Base-by-base conservation (phyloP, 2,797 vertebrate genomes). In the Lateolabrax maculatus region DNA sequence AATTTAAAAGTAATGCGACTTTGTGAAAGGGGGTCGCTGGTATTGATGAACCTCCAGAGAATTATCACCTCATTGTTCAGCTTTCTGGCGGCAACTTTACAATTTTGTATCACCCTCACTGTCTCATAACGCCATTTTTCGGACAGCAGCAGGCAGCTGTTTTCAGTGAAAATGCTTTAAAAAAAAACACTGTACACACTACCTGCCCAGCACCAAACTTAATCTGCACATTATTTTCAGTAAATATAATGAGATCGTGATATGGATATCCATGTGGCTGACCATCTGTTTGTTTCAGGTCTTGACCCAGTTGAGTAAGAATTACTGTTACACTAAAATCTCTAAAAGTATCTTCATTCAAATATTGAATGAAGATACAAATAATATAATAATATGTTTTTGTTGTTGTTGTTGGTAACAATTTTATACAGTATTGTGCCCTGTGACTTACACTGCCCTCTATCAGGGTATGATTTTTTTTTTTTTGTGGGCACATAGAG, bases 371-470 rank as follows among this genome's bases (percentile, higher is more conserved):
- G n/a, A n/a, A n/a, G n/a, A n/a, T n/a, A n/a, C n/a, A n/a, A n/a
- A n/a, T n/a, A n/a, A n/a, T n/a, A n/a, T n/a, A n/a, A n/a, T n/a
- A n/a, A n/a, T 41, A 23, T 39, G n/a, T 21, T 34, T 9, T 19
- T 52, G 41, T 37, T 65, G 4, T 39, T 1, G 27, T 44, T 43
- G 16, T 55, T 55, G 6, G 34, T 58, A 69, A 49, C n/a, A 55
- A 10, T 66, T 76, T 64, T 49, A 56, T 62, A 58, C 27, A 13
- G 4, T 29, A 15, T 29, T 52, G n/a, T 72, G 36, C 68, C 60
- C 48, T 21, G 5, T 85, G 79, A 80, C 49, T 86, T 55, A 83
- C 23, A n/a, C 18, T 52, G 36, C 41, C 69, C 52, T 55, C n/a
- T 34, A 23, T 69, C 71, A 27, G 55, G 37, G 1, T 63, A 13